Conservation (phyloP, 2,797 vertebrate species). For the Pogonophryne albipinna region DNA sequence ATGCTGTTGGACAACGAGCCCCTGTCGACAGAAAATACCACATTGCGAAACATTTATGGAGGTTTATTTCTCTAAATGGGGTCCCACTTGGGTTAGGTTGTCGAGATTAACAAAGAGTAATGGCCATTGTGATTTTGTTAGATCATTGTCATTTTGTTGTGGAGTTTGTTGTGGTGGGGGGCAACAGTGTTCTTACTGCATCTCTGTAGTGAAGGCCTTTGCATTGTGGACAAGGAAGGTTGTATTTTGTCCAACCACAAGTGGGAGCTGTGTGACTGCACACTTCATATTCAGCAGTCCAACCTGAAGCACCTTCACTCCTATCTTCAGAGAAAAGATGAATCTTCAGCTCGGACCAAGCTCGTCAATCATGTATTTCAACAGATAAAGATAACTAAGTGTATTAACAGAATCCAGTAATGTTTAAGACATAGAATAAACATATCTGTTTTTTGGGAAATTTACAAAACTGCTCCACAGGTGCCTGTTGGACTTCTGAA, state of each 20-base stretch:
- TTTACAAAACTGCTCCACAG: constrained; percentile 45
- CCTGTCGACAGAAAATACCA: constrained; percentile 41
- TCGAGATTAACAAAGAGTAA: constrained; percentile 19
- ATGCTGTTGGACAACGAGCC: constrained; percentile 68
- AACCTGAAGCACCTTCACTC: constrained; percentile 27
- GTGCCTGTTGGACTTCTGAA: constrained; percentile 32
- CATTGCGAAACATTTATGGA: constrained; percentile 61
- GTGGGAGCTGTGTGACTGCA: constrained; percentile 79
- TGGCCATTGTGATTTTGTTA: constrained; percentile 24
- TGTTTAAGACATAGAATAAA: constrained; percentile 30
- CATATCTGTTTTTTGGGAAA: constrained; percentile 14
- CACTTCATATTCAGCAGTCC: neutral
- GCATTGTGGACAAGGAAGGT: neutral
- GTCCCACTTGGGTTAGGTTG: constrained; percentile 26
- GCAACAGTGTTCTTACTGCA: constrained; percentile 21
- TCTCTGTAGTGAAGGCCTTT: neutral
- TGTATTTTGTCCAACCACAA: constrained; percentile 65
- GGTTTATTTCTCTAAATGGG: constrained; percentile 36
- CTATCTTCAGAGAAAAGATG: neutral
- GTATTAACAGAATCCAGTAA: constrained; percentile 46
- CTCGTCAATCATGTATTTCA: constrained; percentile 48
- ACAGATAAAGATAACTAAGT: constrained; percentile 32
- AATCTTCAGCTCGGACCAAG: constrained; percentile 25
- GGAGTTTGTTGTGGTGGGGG: constrained; percentile 40
- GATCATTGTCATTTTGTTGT: constrained; percentile 40